A percentile compares a stretch with the other conserved stretches of the same genome.
phyloP scores from a whole-genome alignment of 2,888 invertebrate genomes.

The Conchocele bisecta region DNA sequence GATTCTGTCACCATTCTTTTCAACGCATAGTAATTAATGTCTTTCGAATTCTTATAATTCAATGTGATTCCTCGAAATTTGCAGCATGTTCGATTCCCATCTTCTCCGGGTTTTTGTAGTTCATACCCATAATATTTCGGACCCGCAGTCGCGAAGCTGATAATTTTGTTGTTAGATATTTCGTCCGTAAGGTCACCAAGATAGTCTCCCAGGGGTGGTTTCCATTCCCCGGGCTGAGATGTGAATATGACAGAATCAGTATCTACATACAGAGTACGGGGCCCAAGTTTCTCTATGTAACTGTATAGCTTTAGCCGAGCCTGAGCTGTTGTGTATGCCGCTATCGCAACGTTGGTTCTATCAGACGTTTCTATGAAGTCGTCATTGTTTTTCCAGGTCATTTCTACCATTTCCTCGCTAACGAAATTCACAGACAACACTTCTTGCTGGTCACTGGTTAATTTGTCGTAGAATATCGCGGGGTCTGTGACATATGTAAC shows the following conservation, averaged over 20 bases:
- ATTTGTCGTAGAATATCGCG: constrained; percentile 11
- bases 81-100: constrained; percentile 18
- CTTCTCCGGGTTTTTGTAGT: constrained; percentile 12
- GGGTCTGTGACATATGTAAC: constrained; percentile 1
- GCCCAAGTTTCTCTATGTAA: constrained; percentile 22
- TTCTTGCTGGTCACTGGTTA: constrained; percentile 25
- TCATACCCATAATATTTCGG: constrained; percentile 33
- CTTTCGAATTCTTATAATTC: constrained; percentile 28
- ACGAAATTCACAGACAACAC: constrained; percentile 20
- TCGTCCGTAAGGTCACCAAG: constrained; percentile 81
- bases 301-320: constrained; percentile 42
- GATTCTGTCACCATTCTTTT: no score
- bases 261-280: constrained; percentile 11
- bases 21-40: no score
- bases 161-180: constrained; percentile 39
- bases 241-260: constrained; percentile 33
- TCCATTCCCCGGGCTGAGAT: constrained; percentile 2
- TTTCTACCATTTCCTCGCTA: constrained; percentile 10
- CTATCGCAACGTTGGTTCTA: constrained; percentile 28
- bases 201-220: constrained; percentile 69
- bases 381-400: constrained; percentile 21
- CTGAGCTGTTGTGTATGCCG: constrained; percentile 46
- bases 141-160: constrained; percentile 24
- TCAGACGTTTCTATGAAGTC: constrained; percentile 26
- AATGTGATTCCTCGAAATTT: constrained; percentile 38